Evolutionary conservation across 2,113 vertebrate species (phyloP), one percentile per base, ranked within the genome.

Genomic region (Merops nubicus): DNA sequence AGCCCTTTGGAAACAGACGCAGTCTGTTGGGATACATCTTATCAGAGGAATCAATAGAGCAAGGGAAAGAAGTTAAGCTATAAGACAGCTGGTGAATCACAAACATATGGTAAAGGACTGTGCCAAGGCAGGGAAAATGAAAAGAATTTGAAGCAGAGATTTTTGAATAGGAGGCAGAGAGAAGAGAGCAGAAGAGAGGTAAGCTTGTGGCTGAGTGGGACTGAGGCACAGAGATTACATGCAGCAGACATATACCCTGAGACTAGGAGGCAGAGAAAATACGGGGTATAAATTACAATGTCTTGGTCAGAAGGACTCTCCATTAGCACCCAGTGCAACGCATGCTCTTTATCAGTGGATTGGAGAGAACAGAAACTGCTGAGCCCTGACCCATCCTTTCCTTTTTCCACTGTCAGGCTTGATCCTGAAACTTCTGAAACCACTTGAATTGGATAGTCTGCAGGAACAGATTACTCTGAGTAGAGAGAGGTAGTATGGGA

Each of bases 291-390:
- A 69, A 68, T 0, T 0, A 31, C 21, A 51, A 16, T 0, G 2
- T 10, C 34, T 68, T 28, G 8, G 45, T 48, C n/a, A 76, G 56
- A 54, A 78, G 38, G 11, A 26, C 20, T 73, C 43, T 68, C 36
- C 34, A 4, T 16, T 23, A 68, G 42, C 50, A 74, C 10, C 5
- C 31, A 43, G 51, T 2, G 8, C n/a, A 64, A 28, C 0, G 0
- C 20, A 48, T 0, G 1, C 31, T 63, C 25, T 59, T 53, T 36
- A 48, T n/a, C 48, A 16, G 28, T 34, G 51, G 11, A 20, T 2
- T 20, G 20, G 13, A 57, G 45, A 77, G 25, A 89, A 29, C 21
- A 56, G 0, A 7, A 87, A 25, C 25, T 48, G 62, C 40, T 68
- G 85, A 78, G 54, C 26, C 57, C 42, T 59, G 38, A 23, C 42